phyloP scores from a whole-genome alignment of 2,113 vertebrate species.

The Ageneiosus marmoratus region DNA sequence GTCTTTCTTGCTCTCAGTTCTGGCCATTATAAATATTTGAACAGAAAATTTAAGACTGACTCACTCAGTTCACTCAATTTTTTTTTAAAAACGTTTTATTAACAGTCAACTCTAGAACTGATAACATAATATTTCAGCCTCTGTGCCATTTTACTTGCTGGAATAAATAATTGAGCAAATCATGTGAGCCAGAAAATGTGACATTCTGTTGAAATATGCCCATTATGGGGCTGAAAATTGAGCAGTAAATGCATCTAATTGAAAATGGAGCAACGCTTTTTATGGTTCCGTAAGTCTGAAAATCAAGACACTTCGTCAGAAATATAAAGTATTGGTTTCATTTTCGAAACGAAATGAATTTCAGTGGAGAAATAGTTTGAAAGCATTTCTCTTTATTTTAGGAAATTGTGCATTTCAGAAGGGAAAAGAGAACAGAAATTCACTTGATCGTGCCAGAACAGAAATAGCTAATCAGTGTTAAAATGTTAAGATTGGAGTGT shows the following conservation, averaged over 20 bases:
- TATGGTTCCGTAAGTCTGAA: slow-evolving; percentile 11
- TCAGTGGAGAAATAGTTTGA: slow-evolving; percentile 10
- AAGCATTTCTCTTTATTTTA: slow-evolving; percentile 35
- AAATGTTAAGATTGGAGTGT: slow-evolving; percentile 61
- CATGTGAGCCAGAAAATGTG: slow-evolving; percentile 38
- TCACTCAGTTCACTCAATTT: not conserved
- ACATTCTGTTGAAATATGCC: slow-evolving; percentile 28
- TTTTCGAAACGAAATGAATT: not conserved
- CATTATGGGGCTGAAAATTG: slow-evolving; percentile 26
- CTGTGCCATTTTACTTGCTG: slow-evolving; percentile 34
- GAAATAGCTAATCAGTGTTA: slow-evolving; percentile 68
- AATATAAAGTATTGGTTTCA: not conserved
- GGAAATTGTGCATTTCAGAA: slow-evolving; percentile 26
- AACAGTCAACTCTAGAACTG: slow-evolving; percentile 38
- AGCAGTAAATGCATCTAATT: slow-evolving; percentile 29
- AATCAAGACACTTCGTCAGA: not conserved
- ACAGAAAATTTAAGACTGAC: not conserved
- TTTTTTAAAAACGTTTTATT: slow-evolving; percentile 30
- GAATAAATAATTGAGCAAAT: slow-evolving; percentile 40
- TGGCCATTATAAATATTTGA: slow-evolving; percentile 34
- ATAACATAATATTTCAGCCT: slow-evolving; percentile 41
- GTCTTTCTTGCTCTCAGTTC: not conserved
- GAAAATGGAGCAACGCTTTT: slow-evolving; percentile 25
- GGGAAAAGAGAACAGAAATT: slow-evolving; percentile 57
- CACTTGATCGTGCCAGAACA: slow-evolving; percentile 70